These are phyloP conservation scores for Coranthus polyacanthus DNA, from an alignment of 2,797 vertebrate species.

Conservation along the genomic window DNA sequence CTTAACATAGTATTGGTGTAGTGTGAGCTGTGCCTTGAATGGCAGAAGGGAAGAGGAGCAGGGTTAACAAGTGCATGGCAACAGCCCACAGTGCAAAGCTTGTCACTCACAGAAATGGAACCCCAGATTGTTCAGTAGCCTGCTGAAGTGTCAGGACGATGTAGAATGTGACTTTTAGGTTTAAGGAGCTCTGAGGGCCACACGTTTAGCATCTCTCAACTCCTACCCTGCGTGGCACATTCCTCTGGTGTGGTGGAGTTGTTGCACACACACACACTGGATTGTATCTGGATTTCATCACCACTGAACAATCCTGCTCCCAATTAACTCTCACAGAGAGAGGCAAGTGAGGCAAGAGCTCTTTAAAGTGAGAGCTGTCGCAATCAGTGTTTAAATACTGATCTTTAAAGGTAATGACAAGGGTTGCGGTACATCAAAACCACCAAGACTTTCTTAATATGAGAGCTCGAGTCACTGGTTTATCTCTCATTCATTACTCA, in stretches of 20 bases:
- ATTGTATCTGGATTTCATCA: slow-evolving; percentile 85
- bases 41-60: slow-evolving; percentile 73
- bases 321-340: slow-evolving; percentile 74
- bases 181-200: slow-evolving; percentile 61
- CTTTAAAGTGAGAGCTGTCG: slow-evolving; percentile 79
- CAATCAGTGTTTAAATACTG: slow-evolving; percentile 69
- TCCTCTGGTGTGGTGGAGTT: slow-evolving; percentile 66
- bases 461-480: slow-evolving; percentile 55
- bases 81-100: slow-evolving; percentile 67
- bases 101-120: slow-evolving; percentile 76
- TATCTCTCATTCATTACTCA: slow-evolving; percentile 51
- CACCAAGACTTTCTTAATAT: slow-evolving; percentile 43
- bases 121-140: slow-evolving; percentile 53
- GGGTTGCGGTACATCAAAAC: slow-evolving; percentile 68
- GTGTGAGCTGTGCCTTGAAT: slow-evolving; percentile 67
- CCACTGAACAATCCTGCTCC: slow-evolving; percentile 72
- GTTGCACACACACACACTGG: slow-evolving; percentile 46
- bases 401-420: slow-evolving; percentile 74
- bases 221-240: slow-evolving; percentile 64
- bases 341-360: slow-evolving; percentile 80
- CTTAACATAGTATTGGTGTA: slow-evolving; percentile 66
- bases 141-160: slow-evolving; percentile 64
- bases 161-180: slow-evolving; percentile 81
- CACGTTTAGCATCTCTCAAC: slow-evolving; percentile 54
- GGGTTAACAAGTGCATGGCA: slow-evolving; percentile 81